Evolutionary conservation across 2,113 vertebrate genomes (phyloP), one percentile per base, ranked within the genome.

Genomic region (Suricata suricatta): DNA sequence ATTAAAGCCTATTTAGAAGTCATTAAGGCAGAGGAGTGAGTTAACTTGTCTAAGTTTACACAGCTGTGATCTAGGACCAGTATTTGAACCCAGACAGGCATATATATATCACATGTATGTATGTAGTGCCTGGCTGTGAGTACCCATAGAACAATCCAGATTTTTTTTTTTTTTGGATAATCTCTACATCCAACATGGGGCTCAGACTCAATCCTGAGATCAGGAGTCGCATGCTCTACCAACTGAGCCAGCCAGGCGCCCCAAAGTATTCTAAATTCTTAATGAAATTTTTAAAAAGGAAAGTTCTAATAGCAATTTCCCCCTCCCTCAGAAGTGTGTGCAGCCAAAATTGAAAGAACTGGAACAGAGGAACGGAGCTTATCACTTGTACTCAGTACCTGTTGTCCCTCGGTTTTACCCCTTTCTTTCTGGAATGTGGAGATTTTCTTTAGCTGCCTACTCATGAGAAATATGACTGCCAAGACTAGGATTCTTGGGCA

Each of bases 381-480:
- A 47, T 33, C 4, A 31, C 33, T 35, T 88, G 5, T 2, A 38
- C 71, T 72, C 63, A 82, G 27, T 27, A 31, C 17, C 41, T 72
- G 0, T 60, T 47, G 16, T 81, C 50, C 50, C 47, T 83, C 4
- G 1, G 2, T 16, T n/a, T 27, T 14, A 74, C 4, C n/a, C 41
- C 47, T 47, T 69, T 33, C 7, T 47, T 90, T 93, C 60, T 80
- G 71, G 33, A 95, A 72, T 81, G 31, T 69, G 35, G 38, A 74
- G 4, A 4, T 69, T 90, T 79, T 87, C 35, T 95, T 86, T 77
- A 86, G n/a, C 83, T 96, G 74, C 21, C 92, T 85, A 93, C 35
- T 96, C 44, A 68, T 84, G 69, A 88, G 44, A 88, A 93, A 35
- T 82, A 52, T 0, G 31, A 92, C 85, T 81, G 27, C 83, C 90